These are phyloP conservation scores for Axis porcinus DNA, from an alignment of 2,113 vertebrate species.

Conservation along the genomic window DNA sequence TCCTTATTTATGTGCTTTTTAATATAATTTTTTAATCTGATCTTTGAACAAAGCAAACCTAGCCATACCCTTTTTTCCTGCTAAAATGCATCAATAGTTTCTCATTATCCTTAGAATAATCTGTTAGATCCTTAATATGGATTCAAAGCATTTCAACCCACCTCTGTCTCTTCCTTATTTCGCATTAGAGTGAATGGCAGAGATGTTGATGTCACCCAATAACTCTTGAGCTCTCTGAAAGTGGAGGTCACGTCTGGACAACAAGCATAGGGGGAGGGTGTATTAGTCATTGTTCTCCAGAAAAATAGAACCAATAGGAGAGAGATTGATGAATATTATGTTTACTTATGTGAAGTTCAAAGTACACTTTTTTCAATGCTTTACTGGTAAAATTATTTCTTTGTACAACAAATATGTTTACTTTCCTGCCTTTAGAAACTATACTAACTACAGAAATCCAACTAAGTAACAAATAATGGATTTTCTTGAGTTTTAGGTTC, in stretches of 20 bases:
- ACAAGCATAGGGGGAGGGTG: neutral
- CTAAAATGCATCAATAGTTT: neutral
- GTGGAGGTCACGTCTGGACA: neutral
- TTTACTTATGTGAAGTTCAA: neutral
- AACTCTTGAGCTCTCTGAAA: neutral
- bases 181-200: neutral
- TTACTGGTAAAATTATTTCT: neutral
- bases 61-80: neutral
- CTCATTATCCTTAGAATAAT: neutral
- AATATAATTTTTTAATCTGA: neutral
- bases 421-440: neutral
- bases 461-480: neutral
- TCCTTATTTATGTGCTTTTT: neutral
- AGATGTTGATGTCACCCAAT: neutral
- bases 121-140: neutral
- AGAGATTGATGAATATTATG: neutral
- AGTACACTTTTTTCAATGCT: neutral
- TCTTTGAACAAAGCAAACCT: neutral
- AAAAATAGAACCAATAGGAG: neutral
- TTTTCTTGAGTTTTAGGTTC: neutral
- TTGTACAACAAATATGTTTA: neutral
- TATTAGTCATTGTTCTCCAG: neutral
- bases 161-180: neutral
- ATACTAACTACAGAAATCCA: neutral
- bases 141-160: neutral